These are phyloP conservation scores for Thamnaconus septentrionalis DNA, from an alignment of 2,113 vertebrate species.

Conservation along the genomic window DNA sequence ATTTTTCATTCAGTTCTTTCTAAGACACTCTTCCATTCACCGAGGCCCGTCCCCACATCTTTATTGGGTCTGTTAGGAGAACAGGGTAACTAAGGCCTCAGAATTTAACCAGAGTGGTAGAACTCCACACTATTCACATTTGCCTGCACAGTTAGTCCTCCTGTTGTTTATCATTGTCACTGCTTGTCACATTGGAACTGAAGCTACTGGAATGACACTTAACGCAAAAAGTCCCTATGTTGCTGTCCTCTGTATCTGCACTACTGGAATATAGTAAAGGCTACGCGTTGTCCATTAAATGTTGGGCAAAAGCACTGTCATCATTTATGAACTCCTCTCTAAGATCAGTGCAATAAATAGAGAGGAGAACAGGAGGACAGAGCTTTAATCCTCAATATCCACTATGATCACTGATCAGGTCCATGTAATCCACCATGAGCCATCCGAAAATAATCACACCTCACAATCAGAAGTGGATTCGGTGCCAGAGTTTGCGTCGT, in stretches of 20 bases:
- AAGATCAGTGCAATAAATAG: too few relatives aligned
- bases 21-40: slow-evolving; percentile 1
- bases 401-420: slow-evolving; percentile 29
- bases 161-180: too few relatives aligned
- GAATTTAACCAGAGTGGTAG: slow-evolving; percentile 13
- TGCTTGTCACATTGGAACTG: too few relatives aligned
- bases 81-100: slow-evolving; percentile 17
- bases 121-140: too few relatives aligned
- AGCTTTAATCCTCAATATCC: slow-evolving; percentile 1
- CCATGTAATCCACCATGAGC: slow-evolving; percentile 13
- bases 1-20: slow-evolving; percentile 6
- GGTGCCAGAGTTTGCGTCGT: neutral
- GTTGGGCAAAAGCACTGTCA: too few relatives aligned
- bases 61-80: slow-evolving; percentile 27
- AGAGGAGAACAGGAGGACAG: neutral
- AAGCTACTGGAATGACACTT: too few relatives aligned
- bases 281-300: too few relatives aligned
- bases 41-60: neutral
- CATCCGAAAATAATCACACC: slow-evolving; percentile 27
- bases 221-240: too few relatives aligned
- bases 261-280: too few relatives aligned
- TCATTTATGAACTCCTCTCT: too few relatives aligned
- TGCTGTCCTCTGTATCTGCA: too few relatives aligned
- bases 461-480: slow-evolving; percentile 6
- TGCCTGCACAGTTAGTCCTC: too few relatives aligned